phyloP scores from a whole-genome alignment of 2,888 invertebrate genomes.

The Coremacera marginata region DNA sequence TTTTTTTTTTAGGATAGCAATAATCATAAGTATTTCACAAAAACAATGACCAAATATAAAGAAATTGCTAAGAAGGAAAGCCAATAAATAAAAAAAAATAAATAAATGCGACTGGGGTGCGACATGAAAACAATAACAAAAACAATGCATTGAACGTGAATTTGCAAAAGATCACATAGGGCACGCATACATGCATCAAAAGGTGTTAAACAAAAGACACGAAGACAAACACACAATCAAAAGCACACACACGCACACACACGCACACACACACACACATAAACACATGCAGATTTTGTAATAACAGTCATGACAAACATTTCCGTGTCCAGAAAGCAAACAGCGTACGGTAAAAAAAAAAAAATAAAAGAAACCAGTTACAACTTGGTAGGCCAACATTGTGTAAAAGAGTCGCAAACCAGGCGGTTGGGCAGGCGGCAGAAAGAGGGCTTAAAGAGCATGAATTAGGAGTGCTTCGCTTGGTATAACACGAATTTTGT shows the following conservation, averaged over 20 bases:
- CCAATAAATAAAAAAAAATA: neutral
- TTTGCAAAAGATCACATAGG: slow-evolving; percentile 17
- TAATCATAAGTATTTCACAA: no score
- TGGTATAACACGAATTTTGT: slow-evolving; percentile 17
- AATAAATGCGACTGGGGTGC: neutral
- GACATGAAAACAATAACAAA: neutral
- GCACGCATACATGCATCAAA: neutral
- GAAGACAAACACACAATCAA: neutral
- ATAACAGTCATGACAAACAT: slow-evolving; percentile 48
- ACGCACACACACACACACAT: slow-evolving; percentile 22
- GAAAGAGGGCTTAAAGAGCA: neutral
- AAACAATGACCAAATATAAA: no score
- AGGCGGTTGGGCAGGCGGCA: neutral
- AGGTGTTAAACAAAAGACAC: neutral
- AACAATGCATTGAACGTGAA: neutral
- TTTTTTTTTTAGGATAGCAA: no score
- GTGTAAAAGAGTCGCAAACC: neutral
- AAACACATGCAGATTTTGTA: slow-evolving; percentile 17
- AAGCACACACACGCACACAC: neutral
- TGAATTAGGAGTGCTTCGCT: neutral
- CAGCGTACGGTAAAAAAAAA: slow-evolving; percentile 9
- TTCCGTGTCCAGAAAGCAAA: slow-evolving; percentile 43
- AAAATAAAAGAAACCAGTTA: slow-evolving; percentile 22
- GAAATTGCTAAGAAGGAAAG: neutral
- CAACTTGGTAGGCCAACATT: slow-evolving; percentile 29